Evolutionary conservation across 1,140 invertebrate genomes (phyloP), one percentile per base, ranked within the genome.

Genomic region (Euschistus heros): DNA sequence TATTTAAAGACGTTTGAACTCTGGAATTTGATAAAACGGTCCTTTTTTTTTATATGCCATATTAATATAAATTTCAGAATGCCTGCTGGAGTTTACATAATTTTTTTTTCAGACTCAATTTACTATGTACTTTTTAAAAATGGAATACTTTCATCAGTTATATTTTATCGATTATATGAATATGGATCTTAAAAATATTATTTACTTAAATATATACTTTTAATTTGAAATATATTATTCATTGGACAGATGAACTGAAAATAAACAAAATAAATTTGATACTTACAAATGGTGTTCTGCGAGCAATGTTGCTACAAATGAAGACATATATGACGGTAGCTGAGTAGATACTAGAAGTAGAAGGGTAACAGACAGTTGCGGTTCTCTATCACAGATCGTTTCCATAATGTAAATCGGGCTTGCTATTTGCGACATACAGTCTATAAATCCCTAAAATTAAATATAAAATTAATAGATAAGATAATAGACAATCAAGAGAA

Each of bases 351-450:
- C 54, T 17, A 57, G 54, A 57, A 57, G 54, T 8, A 57, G 24
- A 24, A 57, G 24, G 3, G 20, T 15, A 17, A 26, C 54, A 24
- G 54, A 24, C 24, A 24, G 7, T 8, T 57, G 14, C 15, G 24
- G 24, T 10, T 57, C 54, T 57, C 54, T 57, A 57, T 57, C 54
- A 26, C 54, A 57, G 18, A 57, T 57, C 5, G 54, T 57, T 22
- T 26, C 18, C 54, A 57, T 57, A 2, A 57, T 6, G n/a, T 57
- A 57, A 26, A 57, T 26, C 15, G 54, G 54, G 8, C 33, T 37
- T 37, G 33, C 3, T 37, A 37, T 37, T 37, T 37, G 33, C 33
- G 33, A 37, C 13, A 37, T 2, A 10, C 33, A 37, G 13, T 37
- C 33, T 10, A 37, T 37, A 37, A 37, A 37, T 37, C 33, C 33